Conservation (phyloP, 2,797 vertebrate species). For the Agapornis canus region DNA sequence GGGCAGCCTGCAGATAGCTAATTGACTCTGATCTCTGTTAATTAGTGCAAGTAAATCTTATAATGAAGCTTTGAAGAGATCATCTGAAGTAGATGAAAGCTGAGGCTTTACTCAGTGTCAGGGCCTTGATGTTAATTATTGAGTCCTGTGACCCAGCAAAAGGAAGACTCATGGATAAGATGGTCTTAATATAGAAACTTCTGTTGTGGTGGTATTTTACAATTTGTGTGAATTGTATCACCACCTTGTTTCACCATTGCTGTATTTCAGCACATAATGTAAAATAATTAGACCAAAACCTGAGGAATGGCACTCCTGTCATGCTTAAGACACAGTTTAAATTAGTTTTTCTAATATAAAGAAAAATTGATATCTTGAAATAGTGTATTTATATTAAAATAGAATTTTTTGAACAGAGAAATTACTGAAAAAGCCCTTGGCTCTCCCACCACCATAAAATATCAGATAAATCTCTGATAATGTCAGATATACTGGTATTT, state of each 20-base stretch:
- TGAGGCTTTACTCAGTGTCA: slow-evolving; percentile 82
- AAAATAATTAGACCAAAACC: background rate
- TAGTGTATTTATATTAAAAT: background rate
- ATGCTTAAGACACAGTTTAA: background rate
- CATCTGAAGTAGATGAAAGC: slow-evolving; percentile 88
- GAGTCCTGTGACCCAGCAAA: slow-evolving; percentile 83
- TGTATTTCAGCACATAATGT: background rate
- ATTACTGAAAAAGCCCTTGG: background rate
- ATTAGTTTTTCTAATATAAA: background rate
- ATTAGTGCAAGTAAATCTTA: slow-evolving; percentile 86
- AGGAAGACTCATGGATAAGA: slow-evolving; percentile 73
- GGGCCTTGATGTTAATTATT: slow-evolving; percentile 82
- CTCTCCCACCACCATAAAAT: background rate
- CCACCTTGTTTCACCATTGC: background rate
- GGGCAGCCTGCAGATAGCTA: slow-evolving; percentile 83
- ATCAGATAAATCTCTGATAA: background rate
- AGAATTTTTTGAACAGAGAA: background rate
- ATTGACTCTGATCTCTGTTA: slow-evolving; percentile 85
- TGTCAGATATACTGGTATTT: background rate
- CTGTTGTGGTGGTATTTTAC: background rate
- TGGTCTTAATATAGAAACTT: slow-evolving; percentile 34
- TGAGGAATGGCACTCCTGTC: background rate
- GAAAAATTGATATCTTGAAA: background rate
- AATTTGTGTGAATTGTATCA: background rate
- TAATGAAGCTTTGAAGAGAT: slow-evolving; percentile 88